Percentiles rank a stretch among this genome's conserved stretches.
Conservation (phyloP, 37 sponge, comb jelly and placozoan species). For the Haliclona indistincta region DNA sequence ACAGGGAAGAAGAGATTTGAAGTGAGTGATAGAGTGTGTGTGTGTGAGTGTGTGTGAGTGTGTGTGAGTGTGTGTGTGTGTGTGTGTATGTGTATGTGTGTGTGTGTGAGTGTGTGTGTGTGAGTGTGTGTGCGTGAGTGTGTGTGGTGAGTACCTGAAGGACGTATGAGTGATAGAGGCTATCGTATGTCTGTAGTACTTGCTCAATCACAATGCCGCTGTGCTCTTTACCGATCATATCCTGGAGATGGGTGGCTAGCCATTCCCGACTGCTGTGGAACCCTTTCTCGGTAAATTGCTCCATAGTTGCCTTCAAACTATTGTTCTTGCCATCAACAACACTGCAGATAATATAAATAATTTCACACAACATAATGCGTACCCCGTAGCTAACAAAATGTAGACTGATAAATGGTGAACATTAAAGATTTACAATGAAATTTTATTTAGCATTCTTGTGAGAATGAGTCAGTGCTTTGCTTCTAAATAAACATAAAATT, state of each 20-base stretch:
- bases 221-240: background rate
- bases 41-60: conserved; percentile 16
- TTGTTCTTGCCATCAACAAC: background rate
- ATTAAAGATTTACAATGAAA: background rate
- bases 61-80: conserved; percentile 16
- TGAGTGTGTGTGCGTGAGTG: conserved; percentile 20
- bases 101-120: conserved; percentile 23
- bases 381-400: too few species aligned
- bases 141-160: conserved; percentile 8
- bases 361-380: background rate
- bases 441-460: too few species aligned
- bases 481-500: too few species aligned
- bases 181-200: conserved; percentile 32
- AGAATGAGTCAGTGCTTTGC: background rate
- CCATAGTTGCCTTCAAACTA: conserved; percentile 12
- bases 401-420: background rate
- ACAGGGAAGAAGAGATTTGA: too few species aligned
- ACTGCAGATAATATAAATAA: conserved; percentile 12
- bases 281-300: conserved; percentile 33
- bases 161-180: conserved; percentile 39
- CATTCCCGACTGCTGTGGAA: conserved; percentile 63
- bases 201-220: conserved; percentile 22
- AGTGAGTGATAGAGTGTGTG: too few species aligned
- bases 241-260: conserved; percentile 24
- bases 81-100: conserved; percentile 32